Percentiles rank a stretch among this genome's conserved stretches.
These are phyloP conservation scores for Cynaeus angustus DNA, from an alignment of 2,888 invertebrate species.

Conservation along the genomic window DNA sequence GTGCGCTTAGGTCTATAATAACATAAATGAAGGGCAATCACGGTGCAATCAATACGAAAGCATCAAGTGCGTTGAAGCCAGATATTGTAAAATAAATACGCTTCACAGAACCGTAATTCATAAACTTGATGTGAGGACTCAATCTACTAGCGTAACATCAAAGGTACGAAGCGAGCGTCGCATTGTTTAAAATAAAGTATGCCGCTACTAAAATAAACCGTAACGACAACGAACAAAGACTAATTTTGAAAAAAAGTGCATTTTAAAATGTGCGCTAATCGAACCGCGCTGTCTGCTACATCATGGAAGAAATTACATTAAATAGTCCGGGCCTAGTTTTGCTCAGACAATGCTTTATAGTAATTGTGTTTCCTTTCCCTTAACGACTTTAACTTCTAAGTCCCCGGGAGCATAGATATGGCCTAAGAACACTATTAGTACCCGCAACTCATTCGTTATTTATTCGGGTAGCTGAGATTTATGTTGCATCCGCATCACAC, in stretches of 20 bases:
- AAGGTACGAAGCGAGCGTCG: too few relatives aligned
- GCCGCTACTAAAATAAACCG: too few relatives aligned
- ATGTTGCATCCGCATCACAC: constrained; percentile 52
- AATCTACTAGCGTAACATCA: background rate
- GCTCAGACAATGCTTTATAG: constrained; percentile 67
- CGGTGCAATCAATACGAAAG: constrained; percentile 22
- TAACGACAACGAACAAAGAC: background rate
- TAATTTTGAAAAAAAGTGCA: background rate
- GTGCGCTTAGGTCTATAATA: constrained; percentile 1
- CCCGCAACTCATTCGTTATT: constrained; percentile 67
- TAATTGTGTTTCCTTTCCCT: constrained; percentile 68
- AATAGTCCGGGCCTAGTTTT: constrained; percentile 63
- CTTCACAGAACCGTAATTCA: constrained; percentile 31
- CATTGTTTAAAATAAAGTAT: too few relatives aligned
- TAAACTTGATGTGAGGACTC: constrained; percentile 22
- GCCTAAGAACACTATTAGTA: constrained; percentile 68
- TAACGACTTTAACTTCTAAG: constrained; percentile 65
- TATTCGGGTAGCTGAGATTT: constrained; percentile 62
- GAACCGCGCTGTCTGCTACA: constrained; percentile 47
- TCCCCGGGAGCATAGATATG: constrained; percentile 66
- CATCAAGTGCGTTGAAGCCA: constrained; percentile 28
- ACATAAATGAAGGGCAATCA: constrained; percentile 24
- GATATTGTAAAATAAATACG: constrained; percentile 35
- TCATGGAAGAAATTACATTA: constrained; percentile 68
- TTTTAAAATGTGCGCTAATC: background rate